Evolutionary conservation across 2,113 vertebrate species (phyloP), one percentile per base, ranked within the genome.

Genomic region (Penelope pileata): DNA sequence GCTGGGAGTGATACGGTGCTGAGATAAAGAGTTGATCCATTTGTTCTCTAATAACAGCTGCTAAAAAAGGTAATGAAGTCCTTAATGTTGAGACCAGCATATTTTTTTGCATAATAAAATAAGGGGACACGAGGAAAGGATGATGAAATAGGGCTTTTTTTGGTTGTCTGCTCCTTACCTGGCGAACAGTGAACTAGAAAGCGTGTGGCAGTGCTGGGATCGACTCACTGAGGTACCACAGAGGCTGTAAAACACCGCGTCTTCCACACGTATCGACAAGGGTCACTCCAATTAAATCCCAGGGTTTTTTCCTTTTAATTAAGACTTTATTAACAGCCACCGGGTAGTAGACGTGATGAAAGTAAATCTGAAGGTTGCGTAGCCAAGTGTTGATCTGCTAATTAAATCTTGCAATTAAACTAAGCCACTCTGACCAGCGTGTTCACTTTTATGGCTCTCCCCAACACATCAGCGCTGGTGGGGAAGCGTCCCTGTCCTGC

Each of bases 221-320:
- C 2, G 22, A n/a, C 42, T 96, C n/a, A 13, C 78, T 78, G 51
- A 10, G 30, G 14, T 29, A 13, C 74, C 88, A 0, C 19, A 19
- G 40, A 29, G 4, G 85, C 48, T 83, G 18, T 88, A 9, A 48
- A 86, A 63, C 36, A 16, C 67, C 21, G 26, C 2, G 1, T 66
- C 67, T 76, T 76, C 66, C 70, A 17, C 0, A 2, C 1, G 0
- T 90, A 88, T 36, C 81, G 95, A 94, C 89, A 82, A 48, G 81
- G 91, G 91, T 95, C 92, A 75, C 56, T 86, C 76, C 76, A 93
- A 81, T 96, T 96, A 96, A 94, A 83, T 64, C 38, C n/a, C n/a
- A 89, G 51, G 9, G 8, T 51, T 79, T 76, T 73, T 78, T 91
- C 19, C 74, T 69, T 88, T 90, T 96, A 88, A 68, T 93, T 90